Percentiles rank a stretch among this genome's conserved stretches.
These are phyloP conservation scores for Thumatha senex DNA, from an alignment of 2,888 invertebrate species.

Conservation along the genomic window DNA sequence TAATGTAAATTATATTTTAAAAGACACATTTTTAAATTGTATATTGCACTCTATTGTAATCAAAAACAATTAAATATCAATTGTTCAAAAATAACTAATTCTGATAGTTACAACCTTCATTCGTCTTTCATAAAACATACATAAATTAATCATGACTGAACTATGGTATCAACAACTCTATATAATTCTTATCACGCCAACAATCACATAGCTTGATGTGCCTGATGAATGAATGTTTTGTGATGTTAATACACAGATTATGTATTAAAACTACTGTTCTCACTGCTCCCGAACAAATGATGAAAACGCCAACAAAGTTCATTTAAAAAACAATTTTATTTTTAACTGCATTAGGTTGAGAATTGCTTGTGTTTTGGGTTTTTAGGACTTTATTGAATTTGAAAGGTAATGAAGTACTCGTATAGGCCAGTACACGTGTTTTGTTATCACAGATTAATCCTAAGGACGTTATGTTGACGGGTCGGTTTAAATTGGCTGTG, in stretches of 20 bases:
- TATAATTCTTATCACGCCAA: constrained; percentile 54
- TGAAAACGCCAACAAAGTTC: neutral
- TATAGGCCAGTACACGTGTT: constrained; percentile 69
- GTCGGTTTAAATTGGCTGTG: constrained; percentile 67
- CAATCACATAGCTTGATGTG: constrained; percentile 68
- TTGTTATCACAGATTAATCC: constrained; percentile 66
- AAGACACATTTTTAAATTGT: too few relatives aligned
- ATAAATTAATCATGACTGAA: too few relatives aligned
- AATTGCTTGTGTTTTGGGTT: constrained; percentile 2
- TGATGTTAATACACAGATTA: constrained; percentile 74
- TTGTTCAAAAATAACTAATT: too few relatives aligned
- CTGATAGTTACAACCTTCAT: too few relatives aligned
- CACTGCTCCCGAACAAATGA: constrained; percentile 22
- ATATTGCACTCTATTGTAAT: too few relatives aligned
- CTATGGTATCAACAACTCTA: constrained; percentile 46
- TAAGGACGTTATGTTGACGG: constrained; percentile 43
- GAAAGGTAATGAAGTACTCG: constrained; percentile 57
- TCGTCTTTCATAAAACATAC: too few relatives aligned
- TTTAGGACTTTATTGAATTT: constrained; percentile 6
- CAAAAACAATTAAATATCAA: too few relatives aligned
- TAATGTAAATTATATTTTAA: too few relatives aligned
- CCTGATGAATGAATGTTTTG: constrained; percentile 80
- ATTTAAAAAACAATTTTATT: constrained; percentile 14
- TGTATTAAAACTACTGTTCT: constrained; percentile 63
- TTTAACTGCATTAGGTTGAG: neutral